Conservation (phyloP, 2,888 invertebrate genomes). For the Diogma glabrata region DNA sequence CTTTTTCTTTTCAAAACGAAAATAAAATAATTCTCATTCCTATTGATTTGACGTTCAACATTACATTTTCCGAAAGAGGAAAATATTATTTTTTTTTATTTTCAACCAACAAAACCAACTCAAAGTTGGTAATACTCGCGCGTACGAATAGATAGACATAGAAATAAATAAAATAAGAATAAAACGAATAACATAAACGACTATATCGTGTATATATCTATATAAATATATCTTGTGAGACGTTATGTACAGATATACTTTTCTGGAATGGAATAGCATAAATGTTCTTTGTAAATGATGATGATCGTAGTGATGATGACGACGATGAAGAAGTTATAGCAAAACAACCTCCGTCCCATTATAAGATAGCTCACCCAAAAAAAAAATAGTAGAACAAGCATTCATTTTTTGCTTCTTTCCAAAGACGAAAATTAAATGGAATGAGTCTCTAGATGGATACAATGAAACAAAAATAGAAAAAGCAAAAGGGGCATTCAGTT, state of each 20-base stretch:
- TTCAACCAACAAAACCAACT: constrained; percentile 8
- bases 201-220: background rate
- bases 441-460: too few species aligned
- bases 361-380: too few species aligned
- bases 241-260: background rate
- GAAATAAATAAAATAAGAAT: constrained; percentile 5
- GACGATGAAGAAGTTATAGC: constrained; percentile 2
- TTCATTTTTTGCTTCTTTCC: too few species aligned
- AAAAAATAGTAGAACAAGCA: too few species aligned
- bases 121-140: constrained; percentile 9
- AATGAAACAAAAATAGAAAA: too few species aligned
- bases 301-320: background rate
- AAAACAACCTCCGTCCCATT: constrained; percentile 3
- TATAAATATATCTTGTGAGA: background rate
- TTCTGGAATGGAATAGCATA: background rate
- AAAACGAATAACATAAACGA: too few species aligned
- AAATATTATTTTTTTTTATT: background rate
- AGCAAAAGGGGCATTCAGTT: too few species aligned
- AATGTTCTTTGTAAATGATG: background rate
- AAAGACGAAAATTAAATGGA: too few species aligned
- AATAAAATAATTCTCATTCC: background rate
- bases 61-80: constrained; percentile 4
- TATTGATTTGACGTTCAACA: constrained; percentile 6
- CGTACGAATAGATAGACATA: constrained; percentile 7
- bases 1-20: background rate